phyloP scores from a whole-genome alignment of 2,797 vertebrate species.

The Sebastes jordani region DNA sequence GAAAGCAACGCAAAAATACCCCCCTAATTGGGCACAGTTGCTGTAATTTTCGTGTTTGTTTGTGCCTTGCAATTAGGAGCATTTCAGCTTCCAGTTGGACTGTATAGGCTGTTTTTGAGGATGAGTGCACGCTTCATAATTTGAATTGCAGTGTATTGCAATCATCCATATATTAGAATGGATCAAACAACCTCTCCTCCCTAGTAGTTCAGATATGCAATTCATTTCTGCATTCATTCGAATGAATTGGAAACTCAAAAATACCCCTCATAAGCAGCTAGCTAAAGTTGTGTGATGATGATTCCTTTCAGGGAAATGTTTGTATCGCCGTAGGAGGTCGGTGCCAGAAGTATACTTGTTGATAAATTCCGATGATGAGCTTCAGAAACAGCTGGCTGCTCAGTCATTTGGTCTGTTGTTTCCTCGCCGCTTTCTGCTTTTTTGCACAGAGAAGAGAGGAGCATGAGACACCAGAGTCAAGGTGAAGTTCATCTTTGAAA shows the following conservation, averaged over 20 bases:
- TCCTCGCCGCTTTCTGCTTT: slow-evolving; percentile 14
- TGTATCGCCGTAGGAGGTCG: slow-evolving; percentile 24
- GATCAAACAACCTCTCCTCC: slow-evolving; percentile 65
- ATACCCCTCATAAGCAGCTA: slow-evolving; percentile 32
- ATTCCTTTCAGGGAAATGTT: slow-evolving; percentile 60
- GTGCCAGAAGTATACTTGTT: slow-evolving; percentile 42
- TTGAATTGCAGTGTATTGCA: slow-evolving; percentile 65
- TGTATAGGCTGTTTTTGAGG: slow-evolving; percentile 53
- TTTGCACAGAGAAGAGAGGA: neutral
- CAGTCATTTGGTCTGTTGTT: slow-evolving; percentile 56
- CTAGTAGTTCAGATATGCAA: slow-evolving; percentile 37
- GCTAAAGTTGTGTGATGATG: slow-evolving; percentile 35
- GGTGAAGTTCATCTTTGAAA: slow-evolving; percentile 64
- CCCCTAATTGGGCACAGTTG: slow-evolving; percentile 69
- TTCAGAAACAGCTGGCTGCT: slow-evolving; percentile 63
- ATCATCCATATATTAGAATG: slow-evolving; percentile 63
- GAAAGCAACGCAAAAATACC: slow-evolving; percentile 56
- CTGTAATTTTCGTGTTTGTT: slow-evolving; percentile 73
- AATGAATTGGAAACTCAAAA: slow-evolving; percentile 53
- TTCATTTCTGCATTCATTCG: slow-evolving; percentile 54
- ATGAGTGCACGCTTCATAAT: slow-evolving; percentile 53
- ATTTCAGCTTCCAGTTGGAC: slow-evolving; percentile 61
- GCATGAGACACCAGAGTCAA: slow-evolving; percentile 47
- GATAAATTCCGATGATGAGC: slow-evolving; percentile 67
- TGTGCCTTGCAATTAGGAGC: slow-evolving; percentile 65